A percentile compares a stretch with the other conserved stretches of the same genome.
Evolutionary conservation across 2,888 invertebrate genomes (phyloP).

Genomic region (Watsonalla cultraria): DNA sequence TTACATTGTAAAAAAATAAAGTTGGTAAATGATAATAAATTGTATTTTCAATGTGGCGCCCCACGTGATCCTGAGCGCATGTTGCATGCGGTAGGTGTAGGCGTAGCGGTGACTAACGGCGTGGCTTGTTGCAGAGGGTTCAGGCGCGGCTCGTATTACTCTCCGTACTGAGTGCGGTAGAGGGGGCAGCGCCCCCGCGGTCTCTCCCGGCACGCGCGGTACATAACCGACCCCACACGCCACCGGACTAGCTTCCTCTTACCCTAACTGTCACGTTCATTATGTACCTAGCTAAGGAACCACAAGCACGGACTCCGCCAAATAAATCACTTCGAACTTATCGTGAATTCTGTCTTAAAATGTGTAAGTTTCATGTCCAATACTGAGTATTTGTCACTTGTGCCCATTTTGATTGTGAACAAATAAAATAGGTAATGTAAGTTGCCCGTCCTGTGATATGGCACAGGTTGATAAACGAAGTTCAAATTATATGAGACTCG

Average conservation of each 20-base stretch:
- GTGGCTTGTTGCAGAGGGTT: slow-evolving; percentile 81
- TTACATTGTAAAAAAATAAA: slow-evolving; percentile 58
- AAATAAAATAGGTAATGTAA: slow-evolving; percentile 11
- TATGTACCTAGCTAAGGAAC: neutral
- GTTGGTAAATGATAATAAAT: slow-evolving; percentile 52
- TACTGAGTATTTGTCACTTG: slow-evolving; percentile 25
- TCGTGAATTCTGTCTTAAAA: neutral
- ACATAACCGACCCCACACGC: slow-evolving; percentile 10
- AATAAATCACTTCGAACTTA: neutral
- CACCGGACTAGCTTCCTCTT: neutral
- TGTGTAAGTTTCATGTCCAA: slow-evolving; percentile 17
- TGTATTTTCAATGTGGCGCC: slow-evolving; percentile 64
- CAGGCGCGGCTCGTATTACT: slow-evolving; percentile 84
- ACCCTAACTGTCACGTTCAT: neutral
- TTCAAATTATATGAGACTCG: neutral
- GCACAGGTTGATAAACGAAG: neutral
- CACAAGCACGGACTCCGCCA: neutral
- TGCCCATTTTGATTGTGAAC: slow-evolving; percentile 28
- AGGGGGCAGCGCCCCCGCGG: slow-evolving; percentile 32
- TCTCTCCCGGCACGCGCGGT: slow-evolving; percentile 25
- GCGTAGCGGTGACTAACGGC: slow-evolving; percentile 32
- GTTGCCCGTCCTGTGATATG: slow-evolving; percentile 1
- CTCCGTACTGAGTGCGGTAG: slow-evolving; percentile 82
- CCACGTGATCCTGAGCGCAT: slow-evolving; percentile 24
- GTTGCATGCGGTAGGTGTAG: slow-evolving; percentile 14